These are phyloP conservation scores for Perca flavescens DNA, from an alignment of 2,113 vertebrate genomes.

Conservation along the genomic window DNA sequence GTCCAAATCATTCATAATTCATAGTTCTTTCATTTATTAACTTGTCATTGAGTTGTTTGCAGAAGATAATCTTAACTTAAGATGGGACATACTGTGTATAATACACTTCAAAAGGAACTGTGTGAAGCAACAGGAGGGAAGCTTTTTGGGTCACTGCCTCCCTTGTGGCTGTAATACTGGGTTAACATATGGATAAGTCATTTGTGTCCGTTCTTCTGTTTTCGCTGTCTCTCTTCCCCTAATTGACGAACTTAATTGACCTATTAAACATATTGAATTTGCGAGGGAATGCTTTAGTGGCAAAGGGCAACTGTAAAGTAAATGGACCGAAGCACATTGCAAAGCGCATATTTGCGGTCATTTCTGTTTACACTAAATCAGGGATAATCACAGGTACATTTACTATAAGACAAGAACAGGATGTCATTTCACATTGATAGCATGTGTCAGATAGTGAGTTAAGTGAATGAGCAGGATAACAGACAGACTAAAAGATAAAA, in stretches of 20 bases:
- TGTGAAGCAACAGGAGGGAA: constrained; percentile 34
- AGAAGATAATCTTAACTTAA: background rate
- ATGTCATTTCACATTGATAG: background rate
- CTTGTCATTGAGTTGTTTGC: background rate
- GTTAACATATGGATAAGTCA: constrained; percentile 55
- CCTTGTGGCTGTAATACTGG: constrained; percentile 29
- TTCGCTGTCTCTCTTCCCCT: constrained; percentile 18
- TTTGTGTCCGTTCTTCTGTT: constrained; percentile 45
- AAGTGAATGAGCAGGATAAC: constrained; percentile 25
- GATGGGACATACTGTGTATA: constrained; percentile 11
- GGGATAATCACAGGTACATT: constrained; percentile 5
- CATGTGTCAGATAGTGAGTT: constrained; percentile 6
- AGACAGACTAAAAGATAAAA: constrained; percentile 34
- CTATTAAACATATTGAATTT: constrained; percentile 35
- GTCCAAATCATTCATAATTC: background rate
- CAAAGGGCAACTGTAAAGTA: constrained; percentile 16
- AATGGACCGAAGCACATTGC: constrained; percentile 21
- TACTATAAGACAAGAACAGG: background rate
- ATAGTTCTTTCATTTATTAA: background rate
- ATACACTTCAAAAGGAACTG: background rate
- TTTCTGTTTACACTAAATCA: background rate
- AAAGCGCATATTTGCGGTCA: background rate
- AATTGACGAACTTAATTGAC: constrained; percentile 40
- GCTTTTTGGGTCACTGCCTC: constrained; percentile 25
- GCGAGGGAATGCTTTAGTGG: constrained; percentile 2